phyloP scores from a whole-genome alignment of 2,888 invertebrate genomes.

The Aphodius granarius region DNA sequence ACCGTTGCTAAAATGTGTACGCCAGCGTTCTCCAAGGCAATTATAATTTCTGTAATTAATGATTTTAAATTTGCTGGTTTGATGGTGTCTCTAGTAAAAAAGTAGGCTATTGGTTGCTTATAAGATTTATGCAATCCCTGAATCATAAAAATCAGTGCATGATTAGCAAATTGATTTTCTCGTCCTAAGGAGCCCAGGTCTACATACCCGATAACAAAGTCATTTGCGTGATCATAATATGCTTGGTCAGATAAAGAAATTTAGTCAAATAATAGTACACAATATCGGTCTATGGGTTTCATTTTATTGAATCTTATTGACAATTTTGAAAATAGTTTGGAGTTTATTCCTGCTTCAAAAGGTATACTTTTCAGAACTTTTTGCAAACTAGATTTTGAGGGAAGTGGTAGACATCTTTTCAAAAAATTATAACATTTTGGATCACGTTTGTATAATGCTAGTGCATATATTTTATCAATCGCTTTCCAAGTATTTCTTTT shows the following conservation, averaged over 20 bases:
- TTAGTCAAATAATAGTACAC: not conserved
- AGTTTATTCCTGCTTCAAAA: not conserved
- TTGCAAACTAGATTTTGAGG: slow-evolving; percentile 6
- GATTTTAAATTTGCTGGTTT: not conserved
- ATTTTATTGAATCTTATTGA: not conserved
- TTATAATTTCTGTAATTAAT: not conserved
- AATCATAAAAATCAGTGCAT: not conserved
- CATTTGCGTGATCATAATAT: not conserved
- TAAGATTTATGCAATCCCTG: not conserved
- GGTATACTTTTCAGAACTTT: not conserved
- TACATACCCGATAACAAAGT: not conserved
- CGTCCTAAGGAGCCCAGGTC: not conserved
- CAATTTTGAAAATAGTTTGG: not conserved
- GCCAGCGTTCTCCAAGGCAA: not conserved
- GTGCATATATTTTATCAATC: slow-evolving; percentile 9
- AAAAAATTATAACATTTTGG: slow-evolving; percentile 16
- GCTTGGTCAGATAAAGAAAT: not conserved
- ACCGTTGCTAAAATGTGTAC: not conserved
- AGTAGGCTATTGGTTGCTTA: not conserved
- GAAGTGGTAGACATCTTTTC: slow-evolving; percentile 7
- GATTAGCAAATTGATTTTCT: not conserved
- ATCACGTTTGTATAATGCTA: slow-evolving; percentile 10
- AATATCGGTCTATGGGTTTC: not conserved
- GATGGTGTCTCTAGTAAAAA: not conserved
- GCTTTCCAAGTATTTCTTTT: slow-evolving; percentile 7